Evolutionary conservation across 2,113 vertebrate genomes (phyloP), one percentile per base, ranked within the genome.

Genomic region (Carettochelys insculpta): DNA sequence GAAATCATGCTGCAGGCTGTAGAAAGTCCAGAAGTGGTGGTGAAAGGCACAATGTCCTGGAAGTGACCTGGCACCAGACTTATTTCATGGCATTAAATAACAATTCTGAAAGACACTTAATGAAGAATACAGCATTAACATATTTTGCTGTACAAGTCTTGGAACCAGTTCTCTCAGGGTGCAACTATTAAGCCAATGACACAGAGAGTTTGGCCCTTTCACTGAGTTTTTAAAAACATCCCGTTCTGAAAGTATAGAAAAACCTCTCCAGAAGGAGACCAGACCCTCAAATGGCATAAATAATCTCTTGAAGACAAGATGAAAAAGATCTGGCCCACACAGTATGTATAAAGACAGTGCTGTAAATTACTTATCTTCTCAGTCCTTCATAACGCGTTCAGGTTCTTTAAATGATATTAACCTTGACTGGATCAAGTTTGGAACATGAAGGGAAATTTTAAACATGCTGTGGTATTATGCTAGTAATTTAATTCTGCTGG

Each of bases 401-500:
- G 16, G 79, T 38, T 47, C 50, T 92, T 87, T 76, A n/a, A 52
- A 96, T 87, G 12, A 6, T 27, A 93, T 51, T 79, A 90, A 75
- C n/a, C 75, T 86, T 52, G n/a, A 31, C 58, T 43, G 2, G 54
- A 19, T 68, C 58, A 77, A 90, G 76, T 73, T 13, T 19, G 52
- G 47, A 89, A 89, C 27, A 81, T 88, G 71, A 78, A 87, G 77
- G 53, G 48, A 7, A 6, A 31, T 17, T 79, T 56, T 31, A 19
- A 87, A 75, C 52, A 48, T 13, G 29, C 41, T 80, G 31, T 88
- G 65, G 88, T 34, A 77, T 77, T 68, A 47, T 13, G 77, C 38
- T 75, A 47, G 88, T 82, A 96, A 90, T 91, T 83, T 92, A 94
- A 94, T 88, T 90, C 83, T 85, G 22, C 56, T 92, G 56, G 48